Base-by-base conservation (phyloP, 2,888 invertebrate species). In the Pristionchus entomophagus region DNA sequence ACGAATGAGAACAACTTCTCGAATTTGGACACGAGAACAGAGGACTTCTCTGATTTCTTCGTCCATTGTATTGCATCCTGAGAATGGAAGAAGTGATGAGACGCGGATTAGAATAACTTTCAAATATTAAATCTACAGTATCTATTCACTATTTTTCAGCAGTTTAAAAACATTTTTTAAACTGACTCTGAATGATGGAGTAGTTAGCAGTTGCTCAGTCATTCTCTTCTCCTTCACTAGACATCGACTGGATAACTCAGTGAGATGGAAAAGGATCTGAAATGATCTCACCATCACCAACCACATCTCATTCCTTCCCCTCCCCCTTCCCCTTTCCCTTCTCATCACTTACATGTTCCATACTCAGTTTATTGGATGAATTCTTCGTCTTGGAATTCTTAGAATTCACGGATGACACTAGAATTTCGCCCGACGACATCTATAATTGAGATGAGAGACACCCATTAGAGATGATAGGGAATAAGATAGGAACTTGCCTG, bases 291-390 rank as follows among this genome's bases (percentile, higher is more conserved):
- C 22, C 22, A 14, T 35, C 10, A 32, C 65, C 14, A 4, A 65
- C 51, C 22, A 5, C 32, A 5, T 41, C 77, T 77, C 19, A 29
- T 8, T 38, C 8, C 45, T 26, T 10, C 22, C 10, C 77, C 8
- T 45, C 5, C 22, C 41, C 3, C n/a, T 6, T 14, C 10, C 19
- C 29, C 14, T 65, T 29, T 17, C 65, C 14, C 14, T 29, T 12
- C 5, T 78, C 38, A 41, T 17, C n/a, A 73, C 73, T 73, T 45
- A 84, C 84, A 73, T 84, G 84, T 84, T 84, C 84, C 84, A 84
- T 84, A 73, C 84, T 84, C 49, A 84, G 51, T 26, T 83, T 83
- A 38, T 62, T 83, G 1, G 59, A 26, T 22, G 53, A 56, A 35
- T 59, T 83, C 62, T 83, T 83, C 45, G 83, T 35, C 22, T 56